Evolutionary conservation across 2,797 vertebrate genomes (phyloP).

Genomic region (Sylvilagus floridanus): DNA sequence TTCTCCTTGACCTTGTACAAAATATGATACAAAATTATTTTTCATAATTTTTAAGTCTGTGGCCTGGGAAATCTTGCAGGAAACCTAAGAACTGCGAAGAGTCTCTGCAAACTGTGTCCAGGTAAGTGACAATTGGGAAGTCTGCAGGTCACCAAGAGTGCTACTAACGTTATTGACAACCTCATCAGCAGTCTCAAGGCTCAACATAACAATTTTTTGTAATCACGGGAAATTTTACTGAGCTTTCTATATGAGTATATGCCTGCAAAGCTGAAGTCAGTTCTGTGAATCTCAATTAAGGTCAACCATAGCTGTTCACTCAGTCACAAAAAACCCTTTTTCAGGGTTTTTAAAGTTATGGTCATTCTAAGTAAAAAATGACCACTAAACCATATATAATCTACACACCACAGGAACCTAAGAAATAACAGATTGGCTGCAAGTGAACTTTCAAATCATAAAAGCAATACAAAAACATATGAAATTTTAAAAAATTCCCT

Average conservation of each 20-base stretch:
- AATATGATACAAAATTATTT: neutral
- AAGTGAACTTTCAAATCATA: neutral
- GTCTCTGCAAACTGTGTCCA: neutral
- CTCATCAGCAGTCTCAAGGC: neutral
- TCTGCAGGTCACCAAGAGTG: neutral
- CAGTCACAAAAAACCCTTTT: neutral
- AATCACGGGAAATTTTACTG: slow-evolving; percentile 26
- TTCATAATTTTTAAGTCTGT: neutral
- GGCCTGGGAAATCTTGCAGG: neutral
- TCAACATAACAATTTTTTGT: neutral
- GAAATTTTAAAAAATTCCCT: neutral
- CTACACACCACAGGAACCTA: neutral
- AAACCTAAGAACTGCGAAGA: slow-evolving; percentile 33
- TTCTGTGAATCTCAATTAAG: slow-evolving; percentile 3
- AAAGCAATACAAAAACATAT: slow-evolving; percentile 28
- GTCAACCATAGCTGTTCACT: neutral
- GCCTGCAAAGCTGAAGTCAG: neutral
- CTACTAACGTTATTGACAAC: slow-evolving; percentile 33
- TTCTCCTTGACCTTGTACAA: slow-evolving; percentile 35
- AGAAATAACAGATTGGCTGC: neutral
- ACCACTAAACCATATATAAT: neutral
- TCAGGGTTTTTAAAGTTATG: slow-evolving; percentile 1
- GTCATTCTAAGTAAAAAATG: slow-evolving; percentile 41
- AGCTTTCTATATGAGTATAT: slow-evolving; percentile 1
- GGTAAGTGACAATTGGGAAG: slow-evolving; percentile 35